Percentiles rank a stretch among this genome's conserved stretches.
phyloP scores from a whole-genome alignment of 2,113 vertebrate species.

The Balaeniceps rex region DNA sequence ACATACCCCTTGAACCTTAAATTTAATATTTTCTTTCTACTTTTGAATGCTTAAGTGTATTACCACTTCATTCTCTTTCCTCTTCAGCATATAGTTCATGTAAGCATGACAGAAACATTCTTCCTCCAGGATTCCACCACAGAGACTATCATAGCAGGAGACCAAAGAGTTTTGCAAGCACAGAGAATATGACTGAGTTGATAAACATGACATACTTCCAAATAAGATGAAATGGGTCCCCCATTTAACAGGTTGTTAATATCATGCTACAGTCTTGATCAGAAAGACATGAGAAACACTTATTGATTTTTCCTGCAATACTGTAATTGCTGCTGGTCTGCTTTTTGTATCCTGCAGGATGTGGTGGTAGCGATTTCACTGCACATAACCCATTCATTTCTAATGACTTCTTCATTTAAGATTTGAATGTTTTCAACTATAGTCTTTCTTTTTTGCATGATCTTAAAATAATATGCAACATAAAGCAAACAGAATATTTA shows the following conservation, averaged over 20 bases:
- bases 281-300: not conserved
- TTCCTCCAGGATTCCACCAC: not conserved
- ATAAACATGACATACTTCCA: not conserved
- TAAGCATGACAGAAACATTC: not conserved
- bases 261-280: not conserved
- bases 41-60: not conserved
- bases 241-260: not conserved
- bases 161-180: not conserved
- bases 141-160: not conserved
- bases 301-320: slow-evolving; percentile 8
- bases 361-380: not conserved
- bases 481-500: not conserved
- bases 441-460: not conserved
- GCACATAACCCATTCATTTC: not conserved
- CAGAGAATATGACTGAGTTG: not conserved
- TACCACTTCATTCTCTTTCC: not conserved
- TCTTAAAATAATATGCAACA: not conserved
- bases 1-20: not conserved
- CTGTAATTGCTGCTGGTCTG: not conserved
- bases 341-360: not conserved
- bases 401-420: not conserved
- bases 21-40: not conserved
- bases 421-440: not conserved
- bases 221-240: not conserved
- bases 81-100: not conserved